Evolutionary conservation across 2,797 vertebrate species (phyloP).

Genomic region (Philypnodon macrostomus): DNA sequence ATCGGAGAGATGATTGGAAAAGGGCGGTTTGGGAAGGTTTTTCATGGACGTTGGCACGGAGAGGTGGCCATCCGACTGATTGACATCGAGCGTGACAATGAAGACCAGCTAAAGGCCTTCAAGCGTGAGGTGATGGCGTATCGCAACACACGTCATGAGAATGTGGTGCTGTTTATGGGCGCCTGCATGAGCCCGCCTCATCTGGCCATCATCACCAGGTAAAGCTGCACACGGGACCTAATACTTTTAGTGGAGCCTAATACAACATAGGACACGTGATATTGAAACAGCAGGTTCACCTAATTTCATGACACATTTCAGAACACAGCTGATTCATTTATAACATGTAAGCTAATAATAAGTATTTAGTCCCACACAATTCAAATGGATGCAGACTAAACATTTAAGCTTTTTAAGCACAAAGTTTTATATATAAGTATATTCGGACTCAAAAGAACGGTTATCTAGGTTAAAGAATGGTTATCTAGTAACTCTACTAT

Average conservation of each 20-base stretch:
- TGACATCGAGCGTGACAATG: slow-evolving; percentile 96
- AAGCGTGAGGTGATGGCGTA: slow-evolving; percentile 99
- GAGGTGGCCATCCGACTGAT: slow-evolving; percentile 97
- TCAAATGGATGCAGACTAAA: too few species aligned
- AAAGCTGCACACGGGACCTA: neutral
- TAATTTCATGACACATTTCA: neutral
- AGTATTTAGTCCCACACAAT: neutral
- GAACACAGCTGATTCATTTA: neutral
- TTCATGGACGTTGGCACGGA: slow-evolving; percentile 95
- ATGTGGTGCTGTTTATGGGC: slow-evolving; percentile 98
- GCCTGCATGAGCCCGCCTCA: slow-evolving; percentile 98
- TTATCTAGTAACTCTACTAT: neutral
- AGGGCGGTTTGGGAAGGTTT: slow-evolving; percentile 95
- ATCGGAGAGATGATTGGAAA: slow-evolving; percentile 95
- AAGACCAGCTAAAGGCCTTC: slow-evolving; percentile 97
- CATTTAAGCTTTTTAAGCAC: too few species aligned
- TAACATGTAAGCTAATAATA: neutral
- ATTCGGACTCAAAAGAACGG: too few species aligned
- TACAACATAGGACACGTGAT: neutral
- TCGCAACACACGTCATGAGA: slow-evolving; percentile 95
- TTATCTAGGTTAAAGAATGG: too few species aligned
- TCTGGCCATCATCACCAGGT: slow-evolving; percentile 99
- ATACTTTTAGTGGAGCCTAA: neutral
- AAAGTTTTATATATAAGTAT: too few species aligned
- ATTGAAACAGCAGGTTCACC: neutral